Conservation (phyloP, 1,140 invertebrate genomes). For the Cydia fagiglandana region DNA sequence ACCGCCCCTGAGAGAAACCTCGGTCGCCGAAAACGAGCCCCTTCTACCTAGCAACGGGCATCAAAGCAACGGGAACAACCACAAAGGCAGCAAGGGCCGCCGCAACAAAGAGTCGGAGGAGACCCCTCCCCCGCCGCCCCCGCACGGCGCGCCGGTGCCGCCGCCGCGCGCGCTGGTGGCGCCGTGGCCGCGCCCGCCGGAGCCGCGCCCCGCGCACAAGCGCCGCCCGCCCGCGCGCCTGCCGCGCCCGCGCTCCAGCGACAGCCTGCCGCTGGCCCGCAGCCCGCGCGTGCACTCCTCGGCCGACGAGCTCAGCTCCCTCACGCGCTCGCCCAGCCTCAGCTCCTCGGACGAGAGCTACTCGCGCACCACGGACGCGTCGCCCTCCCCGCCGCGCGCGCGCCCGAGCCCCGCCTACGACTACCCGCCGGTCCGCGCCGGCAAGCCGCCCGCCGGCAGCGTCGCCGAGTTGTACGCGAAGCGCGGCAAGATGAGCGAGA, state of each 20-base stretch:
- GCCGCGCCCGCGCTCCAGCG: constrained; percentile 82
- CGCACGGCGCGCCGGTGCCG: constrained; percentile 71
- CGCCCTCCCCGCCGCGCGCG: constrained; percentile 72
- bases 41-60: constrained; percentile 80
- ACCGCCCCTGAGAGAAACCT: constrained; percentile 71
- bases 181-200: constrained; percentile 80
- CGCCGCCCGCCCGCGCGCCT: constrained; percentile 68
- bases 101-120: constrained; percentile 68
- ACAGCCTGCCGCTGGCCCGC: constrained; percentile 81
- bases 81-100: constrained; percentile 74
- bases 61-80: constrained; percentile 77
- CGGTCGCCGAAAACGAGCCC: constrained; percentile 83
- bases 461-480: constrained; percentile 68
- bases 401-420: constrained; percentile 57
- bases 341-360: constrained; percentile 91
- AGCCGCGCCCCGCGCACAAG: constrained; percentile 62
- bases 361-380: constrained; percentile 85
- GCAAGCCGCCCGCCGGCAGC: constrained; percentile 59
- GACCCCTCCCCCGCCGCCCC: constrained; percentile 78
- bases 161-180: constrained; percentile 76
- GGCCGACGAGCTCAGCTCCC: constrained; percentile 88
- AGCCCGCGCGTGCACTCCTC: constrained; percentile 85
- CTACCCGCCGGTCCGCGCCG: constrained; percentile 64
- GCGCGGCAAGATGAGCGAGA: constrained; percentile 67
- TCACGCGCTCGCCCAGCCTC: constrained; percentile 88